Percentiles rank a stretch among this genome's conserved stretches.
Conservation (phyloP, 1,140 invertebrate species). For the Oryzaephilus surinamensis region DNA sequence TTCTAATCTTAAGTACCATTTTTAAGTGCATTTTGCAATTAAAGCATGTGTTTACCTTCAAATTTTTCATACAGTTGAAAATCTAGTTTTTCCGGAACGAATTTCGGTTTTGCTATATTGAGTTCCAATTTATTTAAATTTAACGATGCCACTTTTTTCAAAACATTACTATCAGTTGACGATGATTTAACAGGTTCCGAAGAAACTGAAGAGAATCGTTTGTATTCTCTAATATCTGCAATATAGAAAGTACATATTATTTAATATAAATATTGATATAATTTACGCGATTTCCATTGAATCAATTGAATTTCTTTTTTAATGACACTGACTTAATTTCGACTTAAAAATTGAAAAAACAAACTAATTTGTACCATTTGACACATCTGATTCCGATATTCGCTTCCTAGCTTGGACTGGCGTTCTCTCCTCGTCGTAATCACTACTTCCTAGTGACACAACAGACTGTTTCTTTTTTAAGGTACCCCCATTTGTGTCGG, state of each 20-base stretch:
- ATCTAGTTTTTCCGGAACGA: slow-evolving; percentile 73
- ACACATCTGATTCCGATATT: slow-evolving; percentile 15
- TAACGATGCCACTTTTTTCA: slow-evolving; percentile 74
- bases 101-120: slow-evolving; percentile 54
- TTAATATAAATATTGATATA: too few relatives aligned
- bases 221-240: too few relatives aligned
- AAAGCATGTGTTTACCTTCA: slow-evolving; percentile 57
- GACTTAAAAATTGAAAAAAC: too few relatives aligned
- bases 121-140: slow-evolving; percentile 56
- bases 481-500: slow-evolving; percentile 14
- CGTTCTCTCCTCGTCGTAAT: too few relatives aligned
- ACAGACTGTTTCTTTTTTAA: slow-evolving; percentile 6
- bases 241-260: too few relatives aligned
- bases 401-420: too few relatives aligned
- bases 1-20: too few relatives aligned
- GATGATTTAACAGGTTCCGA: slow-evolving; percentile 22
- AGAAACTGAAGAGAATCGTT: slow-evolving; percentile 34
- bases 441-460: slow-evolving; percentile 6
- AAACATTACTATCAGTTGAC: slow-evolving; percentile 41
- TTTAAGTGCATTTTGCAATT: too few relatives aligned
- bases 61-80: slow-evolving; percentile 77
- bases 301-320: too few relatives aligned
- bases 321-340: too few relatives aligned
- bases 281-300: too few relatives aligned
- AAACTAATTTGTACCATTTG: slow-evolving; percentile 8